Conservation (phyloP, 2,888 invertebrate species). For the Cheiracanthium punctorium region DNA sequence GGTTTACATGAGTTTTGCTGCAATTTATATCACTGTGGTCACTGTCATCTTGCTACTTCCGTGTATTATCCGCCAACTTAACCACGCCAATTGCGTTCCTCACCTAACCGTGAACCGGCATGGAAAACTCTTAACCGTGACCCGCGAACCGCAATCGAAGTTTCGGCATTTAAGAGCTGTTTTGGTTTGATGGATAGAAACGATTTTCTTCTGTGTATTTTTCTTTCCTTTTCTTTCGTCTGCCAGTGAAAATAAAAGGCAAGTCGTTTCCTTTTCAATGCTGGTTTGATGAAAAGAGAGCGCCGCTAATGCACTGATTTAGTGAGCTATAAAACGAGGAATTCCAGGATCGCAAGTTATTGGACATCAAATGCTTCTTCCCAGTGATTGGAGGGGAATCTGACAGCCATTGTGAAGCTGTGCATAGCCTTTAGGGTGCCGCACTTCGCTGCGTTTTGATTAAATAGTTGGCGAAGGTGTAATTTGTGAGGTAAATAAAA, state of each 20-base stretch:
- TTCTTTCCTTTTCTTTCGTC: no score
- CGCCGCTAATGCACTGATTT: slow-evolving; percentile 51
- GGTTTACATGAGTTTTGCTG: no score
- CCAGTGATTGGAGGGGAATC: background rate
- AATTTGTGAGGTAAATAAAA: no score
- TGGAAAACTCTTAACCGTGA: background rate
- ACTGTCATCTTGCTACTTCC: no score
- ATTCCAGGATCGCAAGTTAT: background rate
- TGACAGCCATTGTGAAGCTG: background rate
- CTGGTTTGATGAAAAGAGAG: slow-evolving; percentile 32
- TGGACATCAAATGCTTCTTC: no score
- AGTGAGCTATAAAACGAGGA: slow-evolving; percentile 20
- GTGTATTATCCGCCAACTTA: no score
- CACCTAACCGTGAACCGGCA: no score
- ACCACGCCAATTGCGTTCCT: background rate
- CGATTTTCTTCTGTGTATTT: background rate
- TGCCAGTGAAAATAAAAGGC: no score
- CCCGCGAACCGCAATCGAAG: background rate
- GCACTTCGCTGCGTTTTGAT: background rate
- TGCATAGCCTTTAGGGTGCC: background rate
- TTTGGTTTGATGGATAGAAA: background rate
- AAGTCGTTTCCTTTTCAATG: slow-evolving; percentile 16
- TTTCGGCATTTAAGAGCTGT: background rate
- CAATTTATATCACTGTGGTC: no score
- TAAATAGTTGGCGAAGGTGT: no score